Base-by-base conservation (phyloP, 2,888 invertebrate species). In the Xestobium rufovillosum region DNA sequence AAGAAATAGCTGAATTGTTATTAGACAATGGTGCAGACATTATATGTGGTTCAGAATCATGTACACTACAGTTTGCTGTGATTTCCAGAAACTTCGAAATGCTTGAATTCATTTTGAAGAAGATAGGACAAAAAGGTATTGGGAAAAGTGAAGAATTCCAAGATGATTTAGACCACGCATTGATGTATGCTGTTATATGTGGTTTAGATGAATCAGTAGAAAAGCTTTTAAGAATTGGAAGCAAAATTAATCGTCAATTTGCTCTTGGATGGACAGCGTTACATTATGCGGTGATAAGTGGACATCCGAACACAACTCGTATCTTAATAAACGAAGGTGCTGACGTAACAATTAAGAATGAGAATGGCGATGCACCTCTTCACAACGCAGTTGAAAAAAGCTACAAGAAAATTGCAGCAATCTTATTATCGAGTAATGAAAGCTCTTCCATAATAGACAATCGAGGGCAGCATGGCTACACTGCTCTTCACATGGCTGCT, bases 11-110 rank as follows among this genome's bases (percentile, higher is more conserved):
- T 19, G 23, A 19, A 6, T 8, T 19, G n/a, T 19, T 19, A n/a
- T n/a, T 19, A 19, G 23, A 19, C 6, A 19, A n/a, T 6, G 23
- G 23, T 8, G 23, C 23, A 8, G 23, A 19, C n/a, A 19, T 19
- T 19, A 19, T 19, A n/a, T 6, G n/a, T n/a, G 23, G 23, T 19
- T 6, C 23, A 19, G 23, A 19, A 19, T n/a, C 23, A 19, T 19
- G n/a, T n/a, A n/a, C n/a, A n/a, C n/a, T n/a, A n/a, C n/a, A n/a
- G n/a, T n/a, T n/a, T n/a, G n/a, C n/a, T n/a, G n/a, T n/a, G n/a
- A n/a, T n/a, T n/a, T n/a, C n/a, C n/a, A n/a, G n/a, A n/a, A n/a
- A n/a, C n/a, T n/a, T n/a, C n/a, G n/a, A n/a, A n/a, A n/a, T n/a
- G n/a, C n/a, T n/a, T n/a, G n/a, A n/a, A n/a, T n/a, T n/a, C n/a